Base-by-base conservation (phyloP, 2,888 invertebrate species). In the Cyclophora albipunctata region DNA sequence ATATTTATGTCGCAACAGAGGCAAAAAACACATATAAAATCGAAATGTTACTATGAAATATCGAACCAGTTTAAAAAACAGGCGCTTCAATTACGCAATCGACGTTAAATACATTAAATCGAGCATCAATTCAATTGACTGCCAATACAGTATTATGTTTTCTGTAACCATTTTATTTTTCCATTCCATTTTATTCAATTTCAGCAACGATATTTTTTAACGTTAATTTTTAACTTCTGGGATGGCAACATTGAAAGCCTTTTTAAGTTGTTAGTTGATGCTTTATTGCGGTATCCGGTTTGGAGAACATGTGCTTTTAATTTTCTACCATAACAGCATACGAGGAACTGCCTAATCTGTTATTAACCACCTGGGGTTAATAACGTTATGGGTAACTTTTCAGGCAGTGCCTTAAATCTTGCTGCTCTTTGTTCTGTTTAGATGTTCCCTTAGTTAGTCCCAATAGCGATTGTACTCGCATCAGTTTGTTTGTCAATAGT, bases 1-100 rank as follows among this genome's bases (percentile, higher is more conserved):
- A 84, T 85, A 84, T 84, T 84, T 79, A 86, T 84, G 81, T 70
- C 71, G 75, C 77, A 73, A 73, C 75, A 73, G 76, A 62, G 61
- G 69, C 75, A 84, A 84, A 37, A 78, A 84, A 82, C 71, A 68
- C 60, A 68, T 67, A 79, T 78, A 78, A 79, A 78, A 79, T 80
- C 78, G 81, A 80, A 81, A 77, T 75, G 76, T 70, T 72, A 70
- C 74, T 79, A 80, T 75, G 73, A 77, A 74, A 78, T 75, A 79
- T 75, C 68, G 73, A 72, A 78, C 77, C 72, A 67, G 81, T 78
- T 77, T 67, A 59, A 69, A 69, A 68, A 71, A 75, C 81, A 80
- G 76, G 73, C 79, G 75, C 75, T 72, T 77, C 75, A 69, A 75
- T 81, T 78, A 81, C 75, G 75, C 73, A 78, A 81, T 73, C 64